Percentiles rank a stretch among this genome's conserved stretches.
Evolutionary conservation across 2,888 invertebrate genomes (phyloP).

Genomic region (Epistrophella euchroma): DNA sequence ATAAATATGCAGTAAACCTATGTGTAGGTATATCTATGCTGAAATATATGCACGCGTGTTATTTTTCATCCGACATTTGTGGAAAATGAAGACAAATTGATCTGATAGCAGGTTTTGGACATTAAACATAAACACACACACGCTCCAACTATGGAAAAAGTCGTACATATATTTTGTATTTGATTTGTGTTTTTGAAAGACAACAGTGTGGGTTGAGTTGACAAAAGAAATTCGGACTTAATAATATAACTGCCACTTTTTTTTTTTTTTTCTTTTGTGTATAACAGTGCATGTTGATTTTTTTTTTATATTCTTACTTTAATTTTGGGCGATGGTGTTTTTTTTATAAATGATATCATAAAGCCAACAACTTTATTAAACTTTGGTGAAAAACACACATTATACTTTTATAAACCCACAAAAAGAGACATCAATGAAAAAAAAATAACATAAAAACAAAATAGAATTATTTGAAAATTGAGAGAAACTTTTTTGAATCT

Average conservation of each 20-base stretch:
- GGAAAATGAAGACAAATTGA: conserved; percentile 69
- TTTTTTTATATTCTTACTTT: not conserved
- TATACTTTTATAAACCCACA: not conserved
- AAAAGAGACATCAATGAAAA: not conserved
- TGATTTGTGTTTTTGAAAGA: not conserved
- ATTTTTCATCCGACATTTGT: conserved; percentile 46
- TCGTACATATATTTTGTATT: not conserved
- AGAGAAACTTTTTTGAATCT: no score
- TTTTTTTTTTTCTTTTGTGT: not conserved
- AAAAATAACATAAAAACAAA: no score
- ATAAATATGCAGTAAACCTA: not conserved
- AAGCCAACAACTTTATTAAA: not conserved
- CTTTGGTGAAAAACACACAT: not conserved
- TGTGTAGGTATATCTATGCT: not conserved
- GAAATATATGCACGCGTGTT: conserved; percentile 34
- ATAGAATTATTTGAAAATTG: no score
- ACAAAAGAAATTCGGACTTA: conserved; percentile 3
- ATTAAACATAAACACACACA: not conserved
- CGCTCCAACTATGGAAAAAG: not conserved
- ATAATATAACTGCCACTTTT: not conserved
- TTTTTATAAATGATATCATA: conserved; percentile 1
- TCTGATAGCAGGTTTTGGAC: conserved; percentile 51
- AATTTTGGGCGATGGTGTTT: not conserved
- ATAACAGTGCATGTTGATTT: not conserved
- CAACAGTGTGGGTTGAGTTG: conserved; percentile 15